Conservation (phyloP, 2,113 vertebrate species). For the Coracopsis vasa region DNA sequence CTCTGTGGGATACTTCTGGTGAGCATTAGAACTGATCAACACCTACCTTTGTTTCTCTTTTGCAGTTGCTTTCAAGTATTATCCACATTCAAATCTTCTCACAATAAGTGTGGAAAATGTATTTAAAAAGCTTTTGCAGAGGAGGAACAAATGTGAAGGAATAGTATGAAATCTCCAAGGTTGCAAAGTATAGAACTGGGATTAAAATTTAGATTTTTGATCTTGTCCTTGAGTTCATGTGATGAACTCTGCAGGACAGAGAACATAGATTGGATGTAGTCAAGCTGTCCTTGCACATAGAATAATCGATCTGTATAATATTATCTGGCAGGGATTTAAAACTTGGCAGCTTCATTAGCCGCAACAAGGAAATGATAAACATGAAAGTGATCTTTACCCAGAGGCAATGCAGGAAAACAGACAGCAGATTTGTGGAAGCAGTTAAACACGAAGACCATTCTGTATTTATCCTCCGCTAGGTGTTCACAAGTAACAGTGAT, state of each 20-base stretch:
- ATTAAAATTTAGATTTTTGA: background rate
- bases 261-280: background rate
- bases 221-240: background rate
- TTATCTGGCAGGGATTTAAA: constrained; percentile 4
- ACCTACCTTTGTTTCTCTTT: background rate
- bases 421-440: background rate
- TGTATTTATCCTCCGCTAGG: background rate
- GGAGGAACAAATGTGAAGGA: background rate
- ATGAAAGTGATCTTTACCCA: background rate
- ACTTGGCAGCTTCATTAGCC: constrained; percentile 31
- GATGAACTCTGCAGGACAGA: background rate
- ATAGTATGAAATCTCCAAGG: background rate
- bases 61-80: background rate
- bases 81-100: background rate
- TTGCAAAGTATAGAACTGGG: background rate
- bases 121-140: background rate
- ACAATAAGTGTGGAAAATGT: background rate
- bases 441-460: background rate
- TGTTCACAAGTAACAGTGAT: background rate
- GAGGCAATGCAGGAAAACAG: background rate
- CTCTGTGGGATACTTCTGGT: background rate
- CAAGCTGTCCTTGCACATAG: background rate
- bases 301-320: background rate
- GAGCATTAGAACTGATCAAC: background rate
- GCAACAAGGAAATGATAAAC: constrained; percentile 20